A percentile compares a stretch with the other conserved stretches of the same genome.
phyloP scores from a whole-genome alignment of 2,888 invertebrate species.

The Mesochorus sp. region DNA sequence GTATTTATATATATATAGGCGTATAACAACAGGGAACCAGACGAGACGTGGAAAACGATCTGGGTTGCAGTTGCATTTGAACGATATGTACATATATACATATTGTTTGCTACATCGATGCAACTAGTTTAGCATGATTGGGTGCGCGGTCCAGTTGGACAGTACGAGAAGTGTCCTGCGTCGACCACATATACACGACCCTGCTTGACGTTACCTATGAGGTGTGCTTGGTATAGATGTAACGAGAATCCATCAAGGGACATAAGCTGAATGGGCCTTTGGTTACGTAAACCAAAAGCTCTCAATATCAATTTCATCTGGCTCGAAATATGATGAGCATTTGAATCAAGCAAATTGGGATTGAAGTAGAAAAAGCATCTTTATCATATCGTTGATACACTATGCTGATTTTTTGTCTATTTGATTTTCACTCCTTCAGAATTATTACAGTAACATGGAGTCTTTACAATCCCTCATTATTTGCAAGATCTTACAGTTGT shows the following conservation, averaged over 20 bases:
- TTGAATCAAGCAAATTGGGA: too few species aligned
- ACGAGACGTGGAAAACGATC: conserved; percentile 48
- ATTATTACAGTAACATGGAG: too few species aligned
- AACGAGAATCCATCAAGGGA: conserved; percentile 1
- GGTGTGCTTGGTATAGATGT: conserved; percentile 7
- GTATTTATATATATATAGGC: background rate
- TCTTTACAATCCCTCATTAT: too few species aligned
- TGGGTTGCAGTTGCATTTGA: conserved; percentile 49
- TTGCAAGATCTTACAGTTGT: too few species aligned
- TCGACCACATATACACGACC: conserved; percentile 63
- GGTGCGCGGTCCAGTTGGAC: conserved; percentile 50
- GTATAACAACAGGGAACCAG: conserved; percentile 16
- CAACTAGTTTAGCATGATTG: conserved; percentile 60
- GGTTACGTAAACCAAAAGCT: background rate
- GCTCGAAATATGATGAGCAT: too few species aligned
- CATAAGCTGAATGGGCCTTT: background rate
- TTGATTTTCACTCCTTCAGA: too few species aligned
- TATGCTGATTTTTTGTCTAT: too few species aligned
- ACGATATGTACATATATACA: conserved; percentile 11
- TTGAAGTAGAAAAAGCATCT: too few species aligned
- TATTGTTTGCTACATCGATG: conserved; percentile 34
- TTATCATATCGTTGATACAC: too few species aligned
- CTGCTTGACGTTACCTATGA: conserved; percentile 56
- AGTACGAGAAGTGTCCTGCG: conserved; percentile 57
- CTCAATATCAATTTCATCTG: background rate